Percentiles rank a stretch among this genome's conserved stretches.
Evolutionary conservation across 2,797 vertebrate species (phyloP).

Genomic region (Uromys caudimaculatus): DNA sequence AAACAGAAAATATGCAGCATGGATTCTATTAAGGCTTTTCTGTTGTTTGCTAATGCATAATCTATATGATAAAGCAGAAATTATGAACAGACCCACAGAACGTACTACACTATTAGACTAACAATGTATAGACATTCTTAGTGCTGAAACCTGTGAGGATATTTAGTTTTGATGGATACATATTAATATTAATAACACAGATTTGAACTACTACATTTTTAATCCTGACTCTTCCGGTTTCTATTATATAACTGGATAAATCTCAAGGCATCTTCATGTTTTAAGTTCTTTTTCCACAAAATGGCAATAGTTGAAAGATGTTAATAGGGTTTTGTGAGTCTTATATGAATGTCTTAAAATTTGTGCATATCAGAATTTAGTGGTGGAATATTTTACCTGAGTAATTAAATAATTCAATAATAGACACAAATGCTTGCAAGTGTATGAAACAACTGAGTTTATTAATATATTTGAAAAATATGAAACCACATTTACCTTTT

Average conservation of each 20-base stretch:
- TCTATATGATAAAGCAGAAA: conserved; percentile 32
- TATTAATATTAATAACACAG: background rate
- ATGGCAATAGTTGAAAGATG: background rate
- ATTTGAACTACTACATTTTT: background rate
- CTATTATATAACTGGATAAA: background rate
- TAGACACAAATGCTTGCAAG: background rate
- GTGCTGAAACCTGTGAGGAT: background rate
- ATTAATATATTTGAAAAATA: background rate
- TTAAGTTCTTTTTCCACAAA: background rate
- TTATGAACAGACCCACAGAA: background rate
- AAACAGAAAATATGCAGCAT: background rate
- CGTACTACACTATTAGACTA: background rate
- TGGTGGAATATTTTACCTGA: background rate
- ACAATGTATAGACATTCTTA: background rate
- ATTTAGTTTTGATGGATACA: background rate
- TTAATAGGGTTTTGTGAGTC: background rate
- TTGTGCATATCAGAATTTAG: background rate
- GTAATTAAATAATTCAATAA: background rate
- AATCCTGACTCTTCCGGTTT: background rate
- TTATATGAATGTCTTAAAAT: conserved; percentile 12
- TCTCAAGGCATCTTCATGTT: background rate
- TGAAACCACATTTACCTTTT: conserved; percentile 27
- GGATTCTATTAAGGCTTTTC: background rate
- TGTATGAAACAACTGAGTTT: background rate
- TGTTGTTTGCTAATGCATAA: background rate